Conservation (phyloP, 2,797 vertebrate species). For the Melanotaenia trifasciata region DNA sequence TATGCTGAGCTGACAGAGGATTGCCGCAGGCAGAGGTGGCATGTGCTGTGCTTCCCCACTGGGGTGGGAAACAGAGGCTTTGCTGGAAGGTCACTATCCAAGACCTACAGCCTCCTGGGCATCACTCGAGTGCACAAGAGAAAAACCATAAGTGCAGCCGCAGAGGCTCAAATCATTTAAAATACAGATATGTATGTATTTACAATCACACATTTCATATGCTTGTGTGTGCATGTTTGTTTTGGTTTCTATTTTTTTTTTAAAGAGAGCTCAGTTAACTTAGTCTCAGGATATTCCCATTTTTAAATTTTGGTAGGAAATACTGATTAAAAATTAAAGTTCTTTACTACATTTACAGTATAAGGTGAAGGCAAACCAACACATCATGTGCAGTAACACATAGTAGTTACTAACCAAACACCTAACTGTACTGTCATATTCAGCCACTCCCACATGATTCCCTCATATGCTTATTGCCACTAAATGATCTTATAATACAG, state of each 20-base stretch:
- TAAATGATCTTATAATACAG: constrained; percentile 25
- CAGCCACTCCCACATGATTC: constrained; percentile 25
- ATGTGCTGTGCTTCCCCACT: not conserved
- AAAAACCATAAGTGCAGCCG: not conserved
- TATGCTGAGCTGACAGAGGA: not conserved
- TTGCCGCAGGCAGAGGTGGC: not conserved
- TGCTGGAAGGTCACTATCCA: not conserved
- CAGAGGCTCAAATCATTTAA: too few species aligned
- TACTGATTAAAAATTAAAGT: not conserved
- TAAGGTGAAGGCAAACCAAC: not conserved
- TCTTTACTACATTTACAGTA: not conserved
- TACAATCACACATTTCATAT: too few species aligned
- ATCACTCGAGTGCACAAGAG: not conserved
- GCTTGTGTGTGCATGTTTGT: too few species aligned
- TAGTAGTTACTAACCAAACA: not conserved
- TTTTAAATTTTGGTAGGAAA: not conserved
- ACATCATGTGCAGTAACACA: not conserved
- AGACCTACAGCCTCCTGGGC: too few species aligned
- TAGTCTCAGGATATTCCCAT: too few species aligned
- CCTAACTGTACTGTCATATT: constrained; percentile 26
- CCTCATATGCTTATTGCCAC: constrained; percentile 45
- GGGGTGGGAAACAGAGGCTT: not conserved
- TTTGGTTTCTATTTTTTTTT: too few species aligned
- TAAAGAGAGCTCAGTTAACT: too few species aligned
- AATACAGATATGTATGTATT: too few species aligned